Conservation (phyloP, 2,797 vertebrate species). For the Falco novaeseelandiae region DNA sequence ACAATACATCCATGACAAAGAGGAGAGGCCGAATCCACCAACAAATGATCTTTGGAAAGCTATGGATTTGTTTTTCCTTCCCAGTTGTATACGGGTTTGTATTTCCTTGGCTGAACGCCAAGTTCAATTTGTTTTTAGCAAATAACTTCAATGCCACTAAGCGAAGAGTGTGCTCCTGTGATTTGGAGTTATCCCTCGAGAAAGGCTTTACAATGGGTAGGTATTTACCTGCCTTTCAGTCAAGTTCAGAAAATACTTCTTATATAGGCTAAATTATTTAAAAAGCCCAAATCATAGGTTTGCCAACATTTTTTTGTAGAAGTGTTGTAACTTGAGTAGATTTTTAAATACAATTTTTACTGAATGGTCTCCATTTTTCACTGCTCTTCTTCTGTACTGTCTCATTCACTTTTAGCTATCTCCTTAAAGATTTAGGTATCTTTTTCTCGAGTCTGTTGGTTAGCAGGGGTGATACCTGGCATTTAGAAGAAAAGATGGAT, state of each 20-base stretch:
- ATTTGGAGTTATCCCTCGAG: neutral
- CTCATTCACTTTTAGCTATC: neutral
- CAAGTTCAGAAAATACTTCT: neutral
- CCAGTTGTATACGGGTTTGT: neutral
- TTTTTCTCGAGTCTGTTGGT: neutral
- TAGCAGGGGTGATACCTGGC: neutral
- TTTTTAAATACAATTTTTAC: neutral
- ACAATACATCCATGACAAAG: constrained; percentile 21
- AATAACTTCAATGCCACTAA: neutral
- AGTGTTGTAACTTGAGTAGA: neutral
- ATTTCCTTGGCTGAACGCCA: neutral
- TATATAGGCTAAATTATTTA: neutral
- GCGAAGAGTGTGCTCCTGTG: neutral
- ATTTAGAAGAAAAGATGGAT: neutral
- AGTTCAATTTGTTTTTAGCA: constrained; percentile 16
- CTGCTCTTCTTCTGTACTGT: neutral
- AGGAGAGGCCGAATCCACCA: neutral
- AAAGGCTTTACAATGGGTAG: neutral
- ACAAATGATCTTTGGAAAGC: neutral
- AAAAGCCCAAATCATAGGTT: neutral
- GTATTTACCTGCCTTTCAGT: neutral
- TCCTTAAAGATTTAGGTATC: neutral
- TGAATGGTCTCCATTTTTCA: neutral
- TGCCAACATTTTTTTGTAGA: neutral
- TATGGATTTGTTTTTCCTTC: neutral